Evolutionary conservation across 1,140 invertebrate species (phyloP), one percentile per base, ranked within the genome.

Genomic region (Bombus huntii): DNA sequence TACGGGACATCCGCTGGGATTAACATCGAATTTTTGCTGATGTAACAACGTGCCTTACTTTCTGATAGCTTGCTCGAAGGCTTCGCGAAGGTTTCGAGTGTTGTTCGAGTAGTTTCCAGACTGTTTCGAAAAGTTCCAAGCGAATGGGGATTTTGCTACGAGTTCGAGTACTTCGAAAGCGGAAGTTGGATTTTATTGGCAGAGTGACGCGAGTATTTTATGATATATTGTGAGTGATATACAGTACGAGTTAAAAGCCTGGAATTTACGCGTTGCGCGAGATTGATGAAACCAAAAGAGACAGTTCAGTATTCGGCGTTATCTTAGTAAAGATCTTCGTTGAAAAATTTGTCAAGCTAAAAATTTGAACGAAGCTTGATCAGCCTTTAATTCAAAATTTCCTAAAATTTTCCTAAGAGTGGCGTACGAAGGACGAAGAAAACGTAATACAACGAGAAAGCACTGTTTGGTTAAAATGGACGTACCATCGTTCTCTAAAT

Each of bases 21-120:
- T 47, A 62, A 37, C 73, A 18, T 47, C 3, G 68, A 80, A 80
- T 72, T 71, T 72, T 34, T 72, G 66, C 83, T 44, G 53, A 59
- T 12, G 22, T 42, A n/a, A 59, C n/a, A n/a, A 28, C 65, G 47
- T 44, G 34, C 25, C 22, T 53, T 9, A 18, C 10, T 57, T 59
- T 59, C 34, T 70, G 8, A 22, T 18, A 8, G 25, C 18, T 39
- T 31, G 34, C 25, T 18, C 9, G 1, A 3, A 39, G 9, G 25
- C 42, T 28, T 25, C 9, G 22, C 4, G 5, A n/a, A 81, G 42
- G 8, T 53, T 53, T 53, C 5, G 2, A 37, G 15, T 18, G 15
- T 18, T 10, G 6, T 37, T n/a, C 10, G 4, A 68, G 34, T 13
- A 10, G 42, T 65, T 65, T 65, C 34, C 4, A 66, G n/a, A 3